Conservation (phyloP, 2,797 vertebrate species). For the Oophaga sylvatica region DNA sequence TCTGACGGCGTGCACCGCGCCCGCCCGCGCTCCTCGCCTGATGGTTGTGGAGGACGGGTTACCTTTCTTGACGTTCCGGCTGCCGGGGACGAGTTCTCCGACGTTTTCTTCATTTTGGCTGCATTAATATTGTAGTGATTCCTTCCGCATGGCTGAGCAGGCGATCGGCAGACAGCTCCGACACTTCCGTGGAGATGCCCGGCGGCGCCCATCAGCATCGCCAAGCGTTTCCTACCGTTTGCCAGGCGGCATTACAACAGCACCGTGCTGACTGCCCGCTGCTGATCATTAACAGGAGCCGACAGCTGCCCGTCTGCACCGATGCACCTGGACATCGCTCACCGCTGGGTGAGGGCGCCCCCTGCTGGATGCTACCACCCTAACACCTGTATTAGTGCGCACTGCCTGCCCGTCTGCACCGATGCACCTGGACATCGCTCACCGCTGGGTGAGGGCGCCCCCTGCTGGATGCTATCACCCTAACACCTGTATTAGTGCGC, state of each 20-base stretch:
- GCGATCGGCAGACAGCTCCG: not conserved
- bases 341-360: too few species aligned
- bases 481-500: too few species aligned
- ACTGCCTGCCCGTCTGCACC: too few species aligned
- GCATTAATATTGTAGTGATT: not conserved
- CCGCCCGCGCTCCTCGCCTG: too few species aligned
- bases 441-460: too few species aligned
- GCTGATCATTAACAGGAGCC: not conserved
- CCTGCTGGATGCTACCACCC: too few species aligned
- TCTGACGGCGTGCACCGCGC: too few species aligned
- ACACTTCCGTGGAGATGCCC: not conserved
- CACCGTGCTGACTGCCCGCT: not conserved
- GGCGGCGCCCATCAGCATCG: not conserved
- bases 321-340: not conserved
- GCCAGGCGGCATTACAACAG: not conserved
- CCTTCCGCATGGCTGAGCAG: not conserved
- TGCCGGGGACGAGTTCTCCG: not conserved
- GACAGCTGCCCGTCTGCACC: not conserved
- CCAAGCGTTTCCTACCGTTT: not conserved
- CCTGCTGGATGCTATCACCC: too few species aligned
- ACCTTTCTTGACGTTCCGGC: not conserved
- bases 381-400: too few species aligned
- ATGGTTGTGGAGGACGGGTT: not conserved
- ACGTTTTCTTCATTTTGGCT: not conserved
- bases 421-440: too few species aligned